Evolutionary conservation across 2,797 vertebrate species (phyloP), one percentile per base, ranked within the genome.

Genomic region (Helicolenus hilgendorfi): DNA sequence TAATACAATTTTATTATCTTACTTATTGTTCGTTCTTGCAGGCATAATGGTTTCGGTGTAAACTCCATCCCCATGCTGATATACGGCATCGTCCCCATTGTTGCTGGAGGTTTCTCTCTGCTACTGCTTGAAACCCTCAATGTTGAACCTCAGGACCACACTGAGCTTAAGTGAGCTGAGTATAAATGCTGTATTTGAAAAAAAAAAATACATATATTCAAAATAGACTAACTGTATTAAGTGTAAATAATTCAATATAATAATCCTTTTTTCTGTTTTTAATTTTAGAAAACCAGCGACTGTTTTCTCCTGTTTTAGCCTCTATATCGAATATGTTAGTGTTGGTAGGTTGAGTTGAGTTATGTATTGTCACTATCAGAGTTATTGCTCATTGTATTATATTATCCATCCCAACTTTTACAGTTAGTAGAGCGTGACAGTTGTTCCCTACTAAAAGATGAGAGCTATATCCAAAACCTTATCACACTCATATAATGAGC

Each of bases 121-220:
- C 80, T 98, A n/a, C 94, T 98, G 20, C 98, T 98, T 0, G 98
- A 99, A 91, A 98, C 97, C 0, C 20, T 79, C 0, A 97, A 97
- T 70, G 73, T 75, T 0, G 87, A 97, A 2, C 95, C 98, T 67
- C 93, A 88, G 1, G 98, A 98, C 13, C 94, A 95, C 72, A 59
- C 89, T 2, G 59, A 90, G 29, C 1, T 35, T 1, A 62, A 2
- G 94, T 96, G 65, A 90, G 92, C 4, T 27, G 22, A 69, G 55
- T 24, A 13, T 53, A 11, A 31, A 33, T 33, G 7, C 6, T 33
- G 7, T 33, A 33, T 7, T 33, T 7, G 1, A 6, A 33, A 33
- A 33, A 7, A 31, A 31, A 31, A 31, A 31, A 33, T 33, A 29
- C 8, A 60, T 6, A 11, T 9, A 5, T 31, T 60, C 7, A 29